These are phyloP conservation scores for Chrysina gloriosa DNA, from an alignment of 2,888 invertebrate genomes.

Conservation along the genomic window DNA sequence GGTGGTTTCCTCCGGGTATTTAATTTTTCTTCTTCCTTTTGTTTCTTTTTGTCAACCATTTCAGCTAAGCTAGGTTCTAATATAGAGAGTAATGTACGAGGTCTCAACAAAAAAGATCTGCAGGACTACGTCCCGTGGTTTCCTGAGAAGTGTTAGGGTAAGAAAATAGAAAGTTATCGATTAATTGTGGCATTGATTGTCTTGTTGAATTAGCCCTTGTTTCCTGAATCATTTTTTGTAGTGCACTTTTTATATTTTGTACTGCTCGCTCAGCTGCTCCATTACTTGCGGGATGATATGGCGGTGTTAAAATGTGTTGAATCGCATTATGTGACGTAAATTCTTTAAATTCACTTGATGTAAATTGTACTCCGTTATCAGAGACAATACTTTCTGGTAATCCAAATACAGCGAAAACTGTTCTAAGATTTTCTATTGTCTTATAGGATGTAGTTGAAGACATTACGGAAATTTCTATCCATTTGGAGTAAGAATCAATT, in stretches of 20 bases:
- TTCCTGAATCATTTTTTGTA: too few species aligned
- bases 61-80: too few species aligned
- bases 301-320: conserved; percentile 15
- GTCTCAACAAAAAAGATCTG: not conserved
- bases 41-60: too few species aligned
- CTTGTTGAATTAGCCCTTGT: conserved; percentile 3
- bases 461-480: not conserved
- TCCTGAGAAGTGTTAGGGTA: conserved; percentile 9
- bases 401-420: conserved; percentile 1
- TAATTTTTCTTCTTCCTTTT: too few species aligned
- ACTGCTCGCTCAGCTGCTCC: conserved; percentile 4
- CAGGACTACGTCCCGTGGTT: conserved; percentile 6
- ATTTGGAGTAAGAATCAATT: conserved; percentile 9
- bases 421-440: conserved; percentile 7
- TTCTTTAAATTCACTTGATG: not conserved
- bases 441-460: conserved; percentile 6
- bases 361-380: conserved; percentile 12
- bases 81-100: conserved; percentile 7
- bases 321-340: not conserved
- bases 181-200: conserved; percentile 8
- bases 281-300: not conserved
- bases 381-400: not conserved
- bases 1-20: too few species aligned
- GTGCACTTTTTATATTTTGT: conserved; percentile 7
- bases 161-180: not conserved